Percentiles rank a stretch among this genome's conserved stretches.
These are phyloP conservation scores for Crotalus horridus DNA, from an alignment of 2,113 vertebrate species.

Conservation along the genomic window DNA sequence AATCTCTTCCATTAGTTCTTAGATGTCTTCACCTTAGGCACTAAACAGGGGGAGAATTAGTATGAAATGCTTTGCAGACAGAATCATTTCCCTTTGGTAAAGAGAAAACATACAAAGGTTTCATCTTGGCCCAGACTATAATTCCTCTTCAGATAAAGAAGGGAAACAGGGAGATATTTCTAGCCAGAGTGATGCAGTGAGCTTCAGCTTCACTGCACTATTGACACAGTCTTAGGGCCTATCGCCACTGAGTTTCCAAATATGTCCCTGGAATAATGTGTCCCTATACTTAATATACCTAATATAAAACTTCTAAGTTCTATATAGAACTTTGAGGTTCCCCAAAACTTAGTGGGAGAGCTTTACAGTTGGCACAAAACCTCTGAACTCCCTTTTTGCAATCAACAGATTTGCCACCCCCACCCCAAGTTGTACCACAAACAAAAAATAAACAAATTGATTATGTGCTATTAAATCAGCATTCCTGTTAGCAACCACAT, in stretches of 20 bases:
- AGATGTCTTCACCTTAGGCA: not conserved
- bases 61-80: not conserved
- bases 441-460: not conserved
- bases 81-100: not conserved
- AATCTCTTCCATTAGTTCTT: not conserved
- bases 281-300: not conserved
- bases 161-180: not conserved
- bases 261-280: not conserved
- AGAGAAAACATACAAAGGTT: not conserved
- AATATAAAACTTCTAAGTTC: not conserved
- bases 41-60: not conserved
- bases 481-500: not conserved
- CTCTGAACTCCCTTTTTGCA: not conserved
- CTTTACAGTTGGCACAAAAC: not conserved
- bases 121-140: not conserved
- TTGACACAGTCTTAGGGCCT: not conserved
- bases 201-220: not conserved
- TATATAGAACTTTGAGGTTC: not conserved
- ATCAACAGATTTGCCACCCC: not conserved
- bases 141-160: not conserved
- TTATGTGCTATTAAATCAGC: not conserved
- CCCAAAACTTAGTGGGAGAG: not conserved
- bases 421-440: not conserved
- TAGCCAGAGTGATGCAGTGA: not conserved
- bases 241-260: not conserved